Evolutionary conservation across 2,888 invertebrate species (phyloP).

Genomic region (Argyresthia albistria): DNA sequence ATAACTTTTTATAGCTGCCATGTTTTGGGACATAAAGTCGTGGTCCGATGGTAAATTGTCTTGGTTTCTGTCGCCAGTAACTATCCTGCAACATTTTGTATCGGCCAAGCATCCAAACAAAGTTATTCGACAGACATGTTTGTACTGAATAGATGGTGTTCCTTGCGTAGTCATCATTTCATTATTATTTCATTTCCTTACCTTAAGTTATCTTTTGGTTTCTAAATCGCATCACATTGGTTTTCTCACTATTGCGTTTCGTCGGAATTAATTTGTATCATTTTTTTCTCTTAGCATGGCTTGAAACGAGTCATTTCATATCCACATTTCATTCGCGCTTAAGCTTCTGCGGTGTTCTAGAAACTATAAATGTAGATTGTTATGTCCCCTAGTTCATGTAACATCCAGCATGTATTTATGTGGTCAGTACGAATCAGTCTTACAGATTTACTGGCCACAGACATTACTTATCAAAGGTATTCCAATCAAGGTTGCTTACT

Average conservation of each 20-base stretch:
- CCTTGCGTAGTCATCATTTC: background rate
- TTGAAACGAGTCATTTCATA: constrained; percentile 9
- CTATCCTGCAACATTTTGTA: no score
- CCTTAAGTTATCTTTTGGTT: background rate
- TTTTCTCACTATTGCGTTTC: background rate
- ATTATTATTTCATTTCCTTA: background rate
- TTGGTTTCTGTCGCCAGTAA: no score
- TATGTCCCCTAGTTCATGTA: no score
- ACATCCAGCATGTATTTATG: no score
- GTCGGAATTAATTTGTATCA: background rate
- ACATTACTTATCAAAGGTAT: no score
- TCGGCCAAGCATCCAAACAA: no score
- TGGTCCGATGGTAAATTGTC: no score
- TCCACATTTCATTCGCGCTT: constrained; percentile 8
- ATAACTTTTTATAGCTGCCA: no score
- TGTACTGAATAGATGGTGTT: background rate
- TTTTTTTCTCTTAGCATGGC: constrained; percentile 2
- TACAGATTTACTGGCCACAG: no score
- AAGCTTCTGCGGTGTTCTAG: constrained; percentile 11
- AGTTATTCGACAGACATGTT: background rate
- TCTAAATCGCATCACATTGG: background rate
- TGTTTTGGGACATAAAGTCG: no score
- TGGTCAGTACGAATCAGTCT: no score
- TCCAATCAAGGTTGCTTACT: no score
- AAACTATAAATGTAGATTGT: constrained; percentile 5